phyloP scores from a whole-genome alignment of 2,888 invertebrate genomes.

The Agrotis ipsilon region DNA sequence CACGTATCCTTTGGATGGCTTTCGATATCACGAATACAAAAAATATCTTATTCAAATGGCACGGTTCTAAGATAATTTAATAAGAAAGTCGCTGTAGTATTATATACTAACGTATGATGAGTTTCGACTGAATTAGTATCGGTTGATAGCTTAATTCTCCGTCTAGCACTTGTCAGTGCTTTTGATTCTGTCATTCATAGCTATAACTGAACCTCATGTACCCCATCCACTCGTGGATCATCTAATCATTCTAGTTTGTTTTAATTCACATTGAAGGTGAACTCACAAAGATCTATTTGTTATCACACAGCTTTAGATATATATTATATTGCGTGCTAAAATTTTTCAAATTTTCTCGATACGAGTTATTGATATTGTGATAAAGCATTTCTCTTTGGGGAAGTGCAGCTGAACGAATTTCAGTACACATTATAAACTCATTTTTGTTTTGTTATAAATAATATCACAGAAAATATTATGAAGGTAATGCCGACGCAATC shows the following conservation, averaged over 20 bases:
- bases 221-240: conserved; percentile 33
- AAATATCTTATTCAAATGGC: not conserved
- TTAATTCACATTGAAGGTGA: conserved; percentile 35
- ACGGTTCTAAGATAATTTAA: too few relatives aligned
- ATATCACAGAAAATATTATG: not conserved
- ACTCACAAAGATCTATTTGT: conserved; percentile 21
- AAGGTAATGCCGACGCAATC: not conserved
- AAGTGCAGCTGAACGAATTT: not conserved
- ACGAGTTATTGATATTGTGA: not conserved
- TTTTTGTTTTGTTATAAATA: too few relatives aligned
- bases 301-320: not conserved
- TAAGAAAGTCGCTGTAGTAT: too few relatives aligned
- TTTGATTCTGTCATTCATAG: conserved; percentile 7
- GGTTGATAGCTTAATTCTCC: conserved; percentile 21
- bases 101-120: not conserved
- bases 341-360: too few relatives aligned
- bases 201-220: conserved; percentile 8
- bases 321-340: too few relatives aligned
- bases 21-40: too few relatives aligned
- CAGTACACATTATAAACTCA: too few relatives aligned
- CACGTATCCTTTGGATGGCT: too few relatives aligned
- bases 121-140: conserved; percentile 8
- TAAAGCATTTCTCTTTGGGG: not conserved
- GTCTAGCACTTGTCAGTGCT: conserved; percentile 18
- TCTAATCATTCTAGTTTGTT: conserved; percentile 31